Evolutionary conservation across 64 coral and sea anemone genomes (phyloP), one percentile per base, ranked within the genome.

Genomic region (Platygyra sinensis): DNA sequence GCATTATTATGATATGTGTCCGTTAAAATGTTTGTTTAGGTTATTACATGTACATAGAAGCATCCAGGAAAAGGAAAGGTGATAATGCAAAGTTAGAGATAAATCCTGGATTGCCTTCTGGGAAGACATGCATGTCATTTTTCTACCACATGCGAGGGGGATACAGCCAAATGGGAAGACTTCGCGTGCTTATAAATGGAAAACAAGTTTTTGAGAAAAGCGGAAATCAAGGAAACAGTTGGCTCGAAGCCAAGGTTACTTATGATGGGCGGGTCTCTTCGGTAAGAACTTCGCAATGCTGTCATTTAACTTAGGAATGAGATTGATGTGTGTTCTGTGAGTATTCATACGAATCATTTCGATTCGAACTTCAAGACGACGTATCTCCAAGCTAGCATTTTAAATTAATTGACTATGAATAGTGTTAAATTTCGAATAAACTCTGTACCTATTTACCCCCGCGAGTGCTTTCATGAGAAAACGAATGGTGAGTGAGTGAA

Each of bases 21-120:
- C 42, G 42, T 46, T 46, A 46, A 46, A 39, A 25, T n/a, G 5
- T 69, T 27, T 27, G 22, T 69, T 27, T 29, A 99, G 97, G 97
- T 67, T 99, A 93, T 74, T 99, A 93, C 89, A 78, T 99, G 88
- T 99, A 99, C 30, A 67, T 94, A 4, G 97, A 99, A 75, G 94
- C 91, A n/a, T 75, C 94, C 33, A 52, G 91, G 5, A 50, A 79
- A 64, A 74, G 77, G 13, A 93, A 89, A 61, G 97, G 94, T 25
- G 88, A 96, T 74, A 90, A 95, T 19, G 97, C 97, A 2, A 85
- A 71, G 36, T 30, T 85, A 72, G 81, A 85, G n/a, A 69, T 85
- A 16, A 67, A 17, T 6, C 39, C 81, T 51, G 36, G 19, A 15
- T 52, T 72, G 36, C 16, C 63, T 28, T 6, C 78, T 32, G 63